phyloP scores from a whole-genome alignment of 1,140 invertebrate species.

The Babylonia areolata region DNA sequence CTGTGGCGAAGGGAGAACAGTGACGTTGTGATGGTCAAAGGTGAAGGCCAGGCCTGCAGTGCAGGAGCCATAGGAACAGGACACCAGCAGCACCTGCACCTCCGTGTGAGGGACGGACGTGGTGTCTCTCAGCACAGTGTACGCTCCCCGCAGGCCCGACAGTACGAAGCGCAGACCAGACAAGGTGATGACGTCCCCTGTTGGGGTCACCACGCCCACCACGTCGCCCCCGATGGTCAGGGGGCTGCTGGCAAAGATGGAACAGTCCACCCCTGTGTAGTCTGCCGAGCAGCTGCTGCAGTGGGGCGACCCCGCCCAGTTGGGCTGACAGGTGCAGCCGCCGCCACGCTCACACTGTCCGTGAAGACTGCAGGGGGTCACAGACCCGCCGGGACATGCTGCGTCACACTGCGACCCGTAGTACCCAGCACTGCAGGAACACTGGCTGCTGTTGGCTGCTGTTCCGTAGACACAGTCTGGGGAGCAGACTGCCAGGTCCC shows the following conservation, averaged over 20 bases:
- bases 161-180: constrained; percentile 45
- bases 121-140: constrained; percentile 30
- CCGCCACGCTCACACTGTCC: constrained; percentile 45
- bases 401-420: constrained; percentile 44
- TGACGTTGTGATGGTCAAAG: constrained; percentile 26
- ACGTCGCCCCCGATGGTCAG: constrained; percentile 17
- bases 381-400: constrained; percentile 52
- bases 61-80: constrained; percentile 47
- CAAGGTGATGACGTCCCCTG: constrained; percentile 47
- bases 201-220: constrained; percentile 44
- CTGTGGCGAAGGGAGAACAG: constrained; percentile 42
- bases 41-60: constrained; percentile 43
- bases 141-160: constrained; percentile 44
- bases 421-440: constrained; percentile 49
- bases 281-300: constrained; percentile 46
- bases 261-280: constrained; percentile 49
- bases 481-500: constrained; percentile 37
- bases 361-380: constrained; percentile 47
- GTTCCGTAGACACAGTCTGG: constrained; percentile 47
- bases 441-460: constrained; percentile 27
- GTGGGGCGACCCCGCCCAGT: constrained; percentile 49
- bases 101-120: constrained; percentile 23
- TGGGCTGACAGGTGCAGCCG: constrained; percentile 49
- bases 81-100: constrained; percentile 46
- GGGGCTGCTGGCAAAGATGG: constrained; percentile 36